Conservation (phyloP, 1,140 invertebrate genomes). For the Pomacea maculata region DNA sequence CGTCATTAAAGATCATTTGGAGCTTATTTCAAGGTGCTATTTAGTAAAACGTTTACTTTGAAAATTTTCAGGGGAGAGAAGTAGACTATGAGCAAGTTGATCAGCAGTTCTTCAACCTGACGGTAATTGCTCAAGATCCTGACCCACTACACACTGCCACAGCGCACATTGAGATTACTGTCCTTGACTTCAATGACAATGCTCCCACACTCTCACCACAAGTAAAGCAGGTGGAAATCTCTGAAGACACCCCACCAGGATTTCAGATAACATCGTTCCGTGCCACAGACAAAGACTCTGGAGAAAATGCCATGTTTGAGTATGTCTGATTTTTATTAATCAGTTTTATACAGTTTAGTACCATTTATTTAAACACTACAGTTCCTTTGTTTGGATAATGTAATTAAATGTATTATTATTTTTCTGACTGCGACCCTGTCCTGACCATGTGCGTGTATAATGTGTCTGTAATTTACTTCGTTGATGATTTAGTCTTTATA, state of each 20-base stretch:
- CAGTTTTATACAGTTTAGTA: too few species aligned
- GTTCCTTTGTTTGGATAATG: too few species aligned
- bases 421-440: background rate
- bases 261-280: slow-evolving; percentile 41
- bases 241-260: slow-evolving; percentile 41
- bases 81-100: slow-evolving; percentile 47
- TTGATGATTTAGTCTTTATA: too few species aligned
- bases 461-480: too few species aligned
- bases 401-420: background rate
- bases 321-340: slow-evolving; percentile 26
- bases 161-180: slow-evolving; percentile 47
- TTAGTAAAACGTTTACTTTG: too few species aligned
- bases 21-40: too few species aligned
- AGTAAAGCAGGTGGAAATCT: slow-evolving; percentile 32
- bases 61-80: slow-evolving; percentile 13
- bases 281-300: slow-evolving; percentile 48
- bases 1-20: too few species aligned
- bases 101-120: slow-evolving; percentile 50
- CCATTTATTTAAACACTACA: too few species aligned
- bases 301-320: slow-evolving; percentile 48
- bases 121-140: slow-evolving; percentile 46
- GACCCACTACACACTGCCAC: slow-evolving; percentile 44
- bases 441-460: too few species aligned
- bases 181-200: slow-evolving; percentile 57
- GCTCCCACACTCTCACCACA: slow-evolving; percentile 41